These are phyloP conservation scores for Laterallus jamaicensis DNA, from an alignment of 2,113 vertebrate genomes.

Conservation along the genomic window DNA sequence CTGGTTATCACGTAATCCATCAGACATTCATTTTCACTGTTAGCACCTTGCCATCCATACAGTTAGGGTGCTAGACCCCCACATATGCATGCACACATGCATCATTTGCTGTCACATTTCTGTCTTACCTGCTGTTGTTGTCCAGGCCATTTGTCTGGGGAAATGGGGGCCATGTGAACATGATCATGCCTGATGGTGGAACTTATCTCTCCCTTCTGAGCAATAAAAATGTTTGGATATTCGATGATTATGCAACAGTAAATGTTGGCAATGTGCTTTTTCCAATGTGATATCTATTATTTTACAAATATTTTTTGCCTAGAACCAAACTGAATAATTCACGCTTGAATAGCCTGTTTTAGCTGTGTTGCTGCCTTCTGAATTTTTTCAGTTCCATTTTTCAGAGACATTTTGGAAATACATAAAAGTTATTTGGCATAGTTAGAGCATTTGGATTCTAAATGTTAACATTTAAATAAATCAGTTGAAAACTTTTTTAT, in stretches of 20 bases:
- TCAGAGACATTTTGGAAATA: neutral
- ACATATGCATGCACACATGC: accelerated
- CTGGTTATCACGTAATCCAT: neutral
- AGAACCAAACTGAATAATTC: neutral
- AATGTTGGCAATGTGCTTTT: neutral
- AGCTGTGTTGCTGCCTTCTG: neutral
- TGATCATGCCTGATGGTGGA: neutral
- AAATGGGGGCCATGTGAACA: neutral
- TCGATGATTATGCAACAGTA: neutral
- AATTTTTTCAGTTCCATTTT: neutral
- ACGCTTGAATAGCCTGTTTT: neutral
- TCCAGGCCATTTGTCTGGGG: neutral
- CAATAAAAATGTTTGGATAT: neutral
- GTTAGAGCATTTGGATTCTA: neutral
- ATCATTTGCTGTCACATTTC: neutral
- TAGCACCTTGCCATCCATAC: neutral
- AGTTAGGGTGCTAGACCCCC: neutral
- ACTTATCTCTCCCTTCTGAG: neutral
- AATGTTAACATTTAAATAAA: slow-evolving; percentile 10
- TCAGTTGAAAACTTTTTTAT: neutral
- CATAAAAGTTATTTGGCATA: neutral
- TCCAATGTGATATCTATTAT: neutral
- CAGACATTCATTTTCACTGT: neutral
- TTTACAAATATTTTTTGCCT: neutral
- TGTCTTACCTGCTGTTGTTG: neutral